Base-by-base conservation (phyloP, 2,888 invertebrate species). In the Eulithis prunata region DNA sequence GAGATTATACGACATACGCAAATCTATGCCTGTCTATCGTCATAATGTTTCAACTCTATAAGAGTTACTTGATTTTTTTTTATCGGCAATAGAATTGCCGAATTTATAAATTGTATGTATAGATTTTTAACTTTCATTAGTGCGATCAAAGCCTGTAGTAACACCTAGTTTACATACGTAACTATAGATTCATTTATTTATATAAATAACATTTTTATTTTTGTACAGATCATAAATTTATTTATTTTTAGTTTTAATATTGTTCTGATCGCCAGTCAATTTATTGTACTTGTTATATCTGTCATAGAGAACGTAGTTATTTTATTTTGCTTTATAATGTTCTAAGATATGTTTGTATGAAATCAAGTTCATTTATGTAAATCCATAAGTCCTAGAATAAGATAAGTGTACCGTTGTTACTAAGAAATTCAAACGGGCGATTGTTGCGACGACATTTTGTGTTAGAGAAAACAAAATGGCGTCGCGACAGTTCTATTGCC, bases 191-290 rank as follows among this genome's bases (percentile, higher is more conserved):
- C 43, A 38, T 62, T 57, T 56, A 52, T 21, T 54, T 47, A 52
- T 3, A 11, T 14, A 13, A 2, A 47, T 47, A 74, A 76, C 68
- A 73, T 62, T 46, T 41, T 46, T 61, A 41, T 57, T 62, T 57
- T 46, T 62, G 54, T 66, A 62, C 32, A 53, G 51, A 58, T 73
- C 3, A 76, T 76, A 81, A 79, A 81, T 79, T 81, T 78, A 72
- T 67, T 65, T 75, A 60, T 66, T 75, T 73, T 75, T 5, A 65
- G 68, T 60, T 56, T 61, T 66, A 43, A 12, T 70, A 69, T 68
- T 73, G 67, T 58, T 71, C 66, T 66, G 57, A 68, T 62, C 59
- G 68, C 70, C 71, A 71, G 68, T 71, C 21, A 72, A 71, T 71
- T 59, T 64, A 66, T 60, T 38, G 41, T 43, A 59, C 52, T 62